Evolutionary conservation across 2,888 invertebrate genomes (phyloP), one percentile per base, ranked within the genome.

Genomic region (Heterodera filipjevi): DNA sequence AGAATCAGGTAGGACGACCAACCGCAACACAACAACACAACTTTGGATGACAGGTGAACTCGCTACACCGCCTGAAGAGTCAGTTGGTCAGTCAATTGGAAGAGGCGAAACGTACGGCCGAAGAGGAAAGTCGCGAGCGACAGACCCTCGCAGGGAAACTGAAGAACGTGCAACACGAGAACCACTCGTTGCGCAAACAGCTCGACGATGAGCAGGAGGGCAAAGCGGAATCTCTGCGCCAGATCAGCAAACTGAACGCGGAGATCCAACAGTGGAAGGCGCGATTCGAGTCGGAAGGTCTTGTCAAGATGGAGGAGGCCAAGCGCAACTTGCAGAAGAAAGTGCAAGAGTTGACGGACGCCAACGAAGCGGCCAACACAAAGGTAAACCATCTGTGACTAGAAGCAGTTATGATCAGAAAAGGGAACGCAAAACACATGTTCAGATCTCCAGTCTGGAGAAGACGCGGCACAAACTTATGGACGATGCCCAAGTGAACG

Each of bases 131-230:
- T 16, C 80, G 81, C 46, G 89, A 89, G 80, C 84, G 87, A n/a
- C 89, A 89, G 77, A 79, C 86, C 33, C 81, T 87, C 16, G 89
- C 90, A 82, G 89, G 90, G 91, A 97, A 98, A 92, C 95, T 96
- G 94, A 95, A 98, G 92, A 98, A 97, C 92, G 92, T 97, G 92
- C 96, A 96, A 91, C 95, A 97, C 93, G 99, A 99, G 92, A 92
- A 98, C 91, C 98, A 99, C 92, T 95, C 95, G 92, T 94, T 98
- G 91, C 95, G 97, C 90, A 99, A 99, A 92, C 96, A 97, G 92
- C 94, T 97, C 85, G 99, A 99, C 91, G 99, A 99, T 91, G 99
- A 99, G 76, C 81, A 83, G n/a, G 98, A 98, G 91, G 95, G 95
- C 91, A 97, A 97, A 92, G 84, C 84, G 91, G 99, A 99, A 91